These are phyloP conservation scores for Pseudorectes ferrugineus DNA, from an alignment of 2,113 vertebrate genomes.

Conservation along the genomic window DNA sequence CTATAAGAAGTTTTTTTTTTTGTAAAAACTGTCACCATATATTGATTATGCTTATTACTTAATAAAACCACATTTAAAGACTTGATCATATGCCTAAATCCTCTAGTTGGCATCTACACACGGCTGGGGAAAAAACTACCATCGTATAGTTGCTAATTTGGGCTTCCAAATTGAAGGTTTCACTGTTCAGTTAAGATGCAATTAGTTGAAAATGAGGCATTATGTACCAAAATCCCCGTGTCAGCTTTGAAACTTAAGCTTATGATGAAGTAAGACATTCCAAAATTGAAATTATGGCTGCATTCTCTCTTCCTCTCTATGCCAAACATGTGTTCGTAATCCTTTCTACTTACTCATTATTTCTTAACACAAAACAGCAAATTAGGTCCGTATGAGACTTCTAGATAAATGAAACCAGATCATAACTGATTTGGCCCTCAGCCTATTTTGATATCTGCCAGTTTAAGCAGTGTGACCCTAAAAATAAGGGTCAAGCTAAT, in stretches of 20 bases:
- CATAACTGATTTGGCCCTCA: not conserved
- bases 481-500: not conserved
- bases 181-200: not conserved
- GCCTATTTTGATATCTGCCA: not conserved
- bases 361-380: not conserved
- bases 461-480: not conserved
- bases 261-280: not conserved
- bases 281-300: not conserved
- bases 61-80: not conserved
- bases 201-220: slow-evolving; percentile 27
- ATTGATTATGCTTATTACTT: not conserved
- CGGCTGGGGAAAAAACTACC: not conserved
- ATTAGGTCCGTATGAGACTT: not conserved
- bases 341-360: not conserved
- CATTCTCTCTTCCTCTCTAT: not conserved
- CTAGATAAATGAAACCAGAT: slow-evolving; percentile 1
- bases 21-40: not conserved
- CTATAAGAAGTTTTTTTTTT: not conserved
- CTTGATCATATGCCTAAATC: not conserved
- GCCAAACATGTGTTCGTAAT: not conserved
- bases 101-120: not conserved
- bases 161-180: slow-evolving; percentile 17
- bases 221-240: not conserved
- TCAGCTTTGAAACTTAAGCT: slow-evolving; percentile 27
- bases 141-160: not conserved